phyloP scores from a whole-genome alignment of 2,888 invertebrate genomes.

The Rhagophthalmus giganteus region DNA sequence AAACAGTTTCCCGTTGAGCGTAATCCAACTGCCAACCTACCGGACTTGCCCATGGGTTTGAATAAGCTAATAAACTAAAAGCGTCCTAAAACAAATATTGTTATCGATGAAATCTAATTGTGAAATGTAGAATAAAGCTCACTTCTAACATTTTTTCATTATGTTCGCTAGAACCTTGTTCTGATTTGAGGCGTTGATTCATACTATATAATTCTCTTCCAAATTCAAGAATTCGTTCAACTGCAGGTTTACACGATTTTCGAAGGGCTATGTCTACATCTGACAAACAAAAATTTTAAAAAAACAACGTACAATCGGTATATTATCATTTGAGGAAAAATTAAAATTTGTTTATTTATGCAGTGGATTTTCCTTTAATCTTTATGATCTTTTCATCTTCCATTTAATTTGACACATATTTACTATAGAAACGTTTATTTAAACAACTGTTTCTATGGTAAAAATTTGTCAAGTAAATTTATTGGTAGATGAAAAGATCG shows the following conservation, averaged over 20 bases:
- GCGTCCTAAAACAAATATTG: slow-evolving; percentile 73
- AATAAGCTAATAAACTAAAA: slow-evolving; percentile 95
- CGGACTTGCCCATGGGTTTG: slow-evolving; percentile 97
- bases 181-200: slow-evolving; percentile 81
- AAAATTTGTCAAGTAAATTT: no score
- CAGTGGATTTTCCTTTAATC: no score
- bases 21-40: slow-evolving; percentile 95
- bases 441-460: no score
- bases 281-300: slow-evolving; percentile 41
- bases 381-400: no score
- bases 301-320: slow-evolving; percentile 1
- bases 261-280: slow-evolving; percentile 54
- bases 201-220: slow-evolving; percentile 91
- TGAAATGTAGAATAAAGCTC: slow-evolving; percentile 33
- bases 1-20: slow-evolving; percentile 91
- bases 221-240: slow-evolving; percentile 92
- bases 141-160: slow-evolving; percentile 93
- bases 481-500: no score
- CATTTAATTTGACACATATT: no score
- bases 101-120: neutral
- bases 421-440: no score
- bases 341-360: no score
- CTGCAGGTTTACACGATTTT: slow-evolving; percentile 70
- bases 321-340: no score
- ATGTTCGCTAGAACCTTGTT: slow-evolving; percentile 77